These are phyloP conservation scores for Mellivora capensis DNA, from an alignment of 2,113 vertebrate species.

Conservation along the genomic window DNA sequence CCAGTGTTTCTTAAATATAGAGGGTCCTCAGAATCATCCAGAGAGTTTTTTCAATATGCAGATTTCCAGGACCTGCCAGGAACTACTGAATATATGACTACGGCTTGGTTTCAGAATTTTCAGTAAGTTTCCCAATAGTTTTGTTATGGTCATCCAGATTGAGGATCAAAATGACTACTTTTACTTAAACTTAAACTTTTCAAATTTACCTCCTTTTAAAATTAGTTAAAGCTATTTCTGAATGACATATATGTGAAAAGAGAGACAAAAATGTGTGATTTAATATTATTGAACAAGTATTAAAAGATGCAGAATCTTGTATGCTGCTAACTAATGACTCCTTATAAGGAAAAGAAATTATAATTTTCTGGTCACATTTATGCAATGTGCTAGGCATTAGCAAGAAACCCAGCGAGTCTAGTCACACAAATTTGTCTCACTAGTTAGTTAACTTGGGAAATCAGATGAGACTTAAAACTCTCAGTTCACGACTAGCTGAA, in stretches of 20 bases:
- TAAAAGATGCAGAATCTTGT: not conserved
- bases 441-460: not conserved
- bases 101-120: not conserved
- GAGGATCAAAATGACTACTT: not conserved
- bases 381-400: not conserved
- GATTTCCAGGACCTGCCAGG: not conserved
- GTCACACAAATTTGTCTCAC: not conserved
- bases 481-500: not conserved
- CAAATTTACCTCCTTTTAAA: not conserved
- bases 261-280: not conserved
- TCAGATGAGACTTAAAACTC: not conserved
- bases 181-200: not conserved
- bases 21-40: not conserved
- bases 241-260: not conserved
- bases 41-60: not conserved
- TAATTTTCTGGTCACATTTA: not conserved
- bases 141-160: not conserved
- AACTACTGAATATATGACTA: not conserved
- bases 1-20: not conserved
- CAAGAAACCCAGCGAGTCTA: not conserved
- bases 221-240: not conserved
- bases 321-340: not conserved
- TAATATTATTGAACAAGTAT: not conserved
- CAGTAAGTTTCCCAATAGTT: not conserved
- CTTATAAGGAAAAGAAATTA: not conserved